Evolutionary conservation across 2,113 vertebrate species (phyloP), one percentile per base, ranked within the genome.

Genomic region (Eleginops maclovinus): DNA sequence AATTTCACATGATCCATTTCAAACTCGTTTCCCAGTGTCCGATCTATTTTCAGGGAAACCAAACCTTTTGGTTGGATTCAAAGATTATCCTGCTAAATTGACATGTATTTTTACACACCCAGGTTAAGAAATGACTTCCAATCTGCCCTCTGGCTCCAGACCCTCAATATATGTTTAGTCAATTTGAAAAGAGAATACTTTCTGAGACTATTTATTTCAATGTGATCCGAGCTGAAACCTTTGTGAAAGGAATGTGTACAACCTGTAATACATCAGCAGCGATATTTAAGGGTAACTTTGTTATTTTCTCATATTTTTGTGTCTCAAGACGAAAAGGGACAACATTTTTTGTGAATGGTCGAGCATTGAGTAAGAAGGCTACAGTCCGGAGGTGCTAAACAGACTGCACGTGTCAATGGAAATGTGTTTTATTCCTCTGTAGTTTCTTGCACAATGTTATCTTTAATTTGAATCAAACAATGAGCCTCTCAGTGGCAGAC

Each of bases 161-260:
- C 4, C 2, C 9, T 75, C 6, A 3, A 62, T 9, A 14, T 67
- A 1, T 40, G 17, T 62, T n/a, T 22, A 3, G 17, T 43, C 1
- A 31, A 44, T 49, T 47, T 24, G 14, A 78, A 22, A 36, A 43
- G 2, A 79, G 60, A 55, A 19, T 59, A n/a, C 55, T 68, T 76
- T 75, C 65, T 75, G 75, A 78, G 63, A 55, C 36, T 4, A 36
- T 53, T 49, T 0, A 43, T 67, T 58, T 36, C 28, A 46, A 51
- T 24, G 53, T 12, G 12, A 68, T 15, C 55, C 0, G 55, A 60
- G 56, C 22, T 9, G 2, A 62, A 26, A 12, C 16, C 19, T 4
- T 28, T n/a, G 6, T 24, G 31, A 43, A 46, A 81, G 62, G 62
- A 85, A 85, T 64, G 62, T 64, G 31, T 66, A 17, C 28, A 60